These are phyloP conservation scores for Notodromas monacha DNA, from an alignment of 2,888 invertebrate species.

Conservation along the genomic window DNA sequence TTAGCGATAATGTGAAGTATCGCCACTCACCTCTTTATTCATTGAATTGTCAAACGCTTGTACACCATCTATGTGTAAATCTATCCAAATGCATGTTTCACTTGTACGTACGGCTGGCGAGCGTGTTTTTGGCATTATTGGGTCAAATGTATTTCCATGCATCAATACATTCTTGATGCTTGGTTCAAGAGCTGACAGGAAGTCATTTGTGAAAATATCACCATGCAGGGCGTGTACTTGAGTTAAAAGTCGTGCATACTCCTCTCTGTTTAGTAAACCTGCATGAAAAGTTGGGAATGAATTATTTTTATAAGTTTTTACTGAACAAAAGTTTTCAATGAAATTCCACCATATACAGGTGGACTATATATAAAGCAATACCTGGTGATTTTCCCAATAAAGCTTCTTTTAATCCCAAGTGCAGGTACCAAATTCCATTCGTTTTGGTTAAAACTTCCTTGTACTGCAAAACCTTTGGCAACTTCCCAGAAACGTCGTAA, in stretches of 20 bases:
- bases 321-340: slow-evolving; percentile 4
- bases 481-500: slow-evolving; percentile 4
- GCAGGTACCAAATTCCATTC: slow-evolving; percentile 4
- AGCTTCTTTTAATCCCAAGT: slow-evolving; percentile 4
- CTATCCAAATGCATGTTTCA: slow-evolving; percentile 4
- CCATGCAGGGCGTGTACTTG: slow-evolving; percentile 4
- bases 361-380: slow-evolving; percentile 4
- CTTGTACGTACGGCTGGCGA: slow-evolving; percentile 4
- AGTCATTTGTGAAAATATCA: slow-evolving; percentile 4
- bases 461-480: slow-evolving; percentile 4
- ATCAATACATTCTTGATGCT: slow-evolving; percentile 4
- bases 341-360: slow-evolving; percentile 4
- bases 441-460: slow-evolving; percentile 4
- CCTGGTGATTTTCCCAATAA: slow-evolving; percentile 4
- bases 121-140: slow-evolving; percentile 4
- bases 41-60: slow-evolving; percentile 4
- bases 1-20: slow-evolving; percentile 2
- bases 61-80: slow-evolving; percentile 4
- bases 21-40: slow-evolving; percentile 4
- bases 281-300: slow-evolving; percentile 4
- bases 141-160: slow-evolving; percentile 4
- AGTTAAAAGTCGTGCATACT: slow-evolving; percentile 4
- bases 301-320: slow-evolving; percentile 4
- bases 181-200: slow-evolving; percentile 4
- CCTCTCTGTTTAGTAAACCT: slow-evolving; percentile 4